Evolutionary conservation across 2,113 vertebrate genomes (phyloP).

Genomic region (Hippocampus comes): DNA sequence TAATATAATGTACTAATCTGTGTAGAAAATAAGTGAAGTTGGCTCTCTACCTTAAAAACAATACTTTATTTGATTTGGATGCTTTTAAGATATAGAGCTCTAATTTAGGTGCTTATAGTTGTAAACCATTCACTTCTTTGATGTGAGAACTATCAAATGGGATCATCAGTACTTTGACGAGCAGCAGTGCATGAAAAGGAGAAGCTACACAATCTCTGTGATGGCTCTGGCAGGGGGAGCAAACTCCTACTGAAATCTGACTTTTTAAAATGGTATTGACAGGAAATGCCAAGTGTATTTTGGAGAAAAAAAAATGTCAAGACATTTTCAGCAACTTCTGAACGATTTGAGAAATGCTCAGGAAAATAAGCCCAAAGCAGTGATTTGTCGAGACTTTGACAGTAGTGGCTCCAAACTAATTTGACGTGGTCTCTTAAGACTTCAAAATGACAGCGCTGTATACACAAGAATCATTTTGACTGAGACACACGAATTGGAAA

Average conservation of each 20-base stretch:
- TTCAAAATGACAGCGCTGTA: background rate
- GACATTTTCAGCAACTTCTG: slow-evolving; percentile 47
- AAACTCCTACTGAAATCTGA: slow-evolving; percentile 43
- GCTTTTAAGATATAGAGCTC: slow-evolving; percentile 14
- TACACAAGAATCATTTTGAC: slow-evolving; percentile 25
- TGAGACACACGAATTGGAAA: slow-evolving; percentile 13
- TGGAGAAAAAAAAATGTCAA: slow-evolving; percentile 37
- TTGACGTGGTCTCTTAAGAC: slow-evolving; percentile 36
- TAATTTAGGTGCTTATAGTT: background rate
- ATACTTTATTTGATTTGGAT: slow-evolving; percentile 49
- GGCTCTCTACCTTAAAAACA: no score
- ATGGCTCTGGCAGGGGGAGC: slow-evolving; percentile 33
- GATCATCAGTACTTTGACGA: slow-evolving; percentile 26
- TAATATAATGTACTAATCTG: slow-evolving; percentile 16
- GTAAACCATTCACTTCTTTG: slow-evolving; percentile 36
- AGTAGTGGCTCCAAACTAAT: slow-evolving; percentile 52
- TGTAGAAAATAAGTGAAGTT: background rate
- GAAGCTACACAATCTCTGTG: slow-evolving; percentile 13
- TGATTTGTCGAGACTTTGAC: slow-evolving; percentile 52
- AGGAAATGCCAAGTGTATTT: slow-evolving; percentile 52
- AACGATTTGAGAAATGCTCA: slow-evolving; percentile 48
- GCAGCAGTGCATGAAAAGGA: slow-evolving; percentile 10
- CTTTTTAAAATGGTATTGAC: slow-evolving; percentile 57
- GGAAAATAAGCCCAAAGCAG: slow-evolving; percentile 47
- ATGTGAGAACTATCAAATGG: slow-evolving; percentile 32